Conservation (phyloP, 2,888 invertebrate genomes). For the Taenaris catops region DNA sequence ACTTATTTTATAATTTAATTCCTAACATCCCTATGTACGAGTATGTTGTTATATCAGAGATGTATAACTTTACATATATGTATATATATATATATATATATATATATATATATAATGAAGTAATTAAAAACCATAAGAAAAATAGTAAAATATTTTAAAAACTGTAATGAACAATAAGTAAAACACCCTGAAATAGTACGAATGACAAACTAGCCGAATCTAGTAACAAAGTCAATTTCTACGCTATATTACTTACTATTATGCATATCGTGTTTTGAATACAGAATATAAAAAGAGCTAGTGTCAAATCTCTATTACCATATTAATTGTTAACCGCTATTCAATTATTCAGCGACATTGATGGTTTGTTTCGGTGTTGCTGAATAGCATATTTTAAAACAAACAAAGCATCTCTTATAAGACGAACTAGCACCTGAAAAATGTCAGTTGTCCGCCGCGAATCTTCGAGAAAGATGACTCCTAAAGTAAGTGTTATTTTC, state of each 20-base stretch:
- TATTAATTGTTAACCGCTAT: constrained; percentile 69
- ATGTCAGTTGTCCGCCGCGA: constrained; percentile 62
- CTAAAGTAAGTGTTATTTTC: constrained; percentile 49
- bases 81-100: no score
- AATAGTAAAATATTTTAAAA: no score
- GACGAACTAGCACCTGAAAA: constrained; percentile 54
- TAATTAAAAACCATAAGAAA: no score
- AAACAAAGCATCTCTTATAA: constrained; percentile 68
- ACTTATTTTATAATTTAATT: no score
- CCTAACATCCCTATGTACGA: no score
- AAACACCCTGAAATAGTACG: constrained; percentile 39
- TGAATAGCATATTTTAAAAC: constrained; percentile 65
- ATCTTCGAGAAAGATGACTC: constrained; percentile 67
- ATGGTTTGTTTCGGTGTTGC: constrained; percentile 75
- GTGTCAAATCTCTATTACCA: constrained; percentile 67
- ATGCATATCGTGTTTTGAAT: constrained; percentile 60
- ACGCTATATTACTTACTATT: constrained; percentile 52
- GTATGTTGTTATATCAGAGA: no score
- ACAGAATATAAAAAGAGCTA: constrained; percentile 42
- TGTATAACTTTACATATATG: no score
- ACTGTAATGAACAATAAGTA: neutral
- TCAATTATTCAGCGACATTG: constrained; percentile 71
- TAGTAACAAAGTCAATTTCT: constrained; percentile 49
- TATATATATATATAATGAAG: no score
- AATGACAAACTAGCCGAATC: constrained; percentile 41